Evolutionary conservation across 1,140 invertebrate species (phyloP).

Genomic region (Aphelinus atriplicis): DNA sequence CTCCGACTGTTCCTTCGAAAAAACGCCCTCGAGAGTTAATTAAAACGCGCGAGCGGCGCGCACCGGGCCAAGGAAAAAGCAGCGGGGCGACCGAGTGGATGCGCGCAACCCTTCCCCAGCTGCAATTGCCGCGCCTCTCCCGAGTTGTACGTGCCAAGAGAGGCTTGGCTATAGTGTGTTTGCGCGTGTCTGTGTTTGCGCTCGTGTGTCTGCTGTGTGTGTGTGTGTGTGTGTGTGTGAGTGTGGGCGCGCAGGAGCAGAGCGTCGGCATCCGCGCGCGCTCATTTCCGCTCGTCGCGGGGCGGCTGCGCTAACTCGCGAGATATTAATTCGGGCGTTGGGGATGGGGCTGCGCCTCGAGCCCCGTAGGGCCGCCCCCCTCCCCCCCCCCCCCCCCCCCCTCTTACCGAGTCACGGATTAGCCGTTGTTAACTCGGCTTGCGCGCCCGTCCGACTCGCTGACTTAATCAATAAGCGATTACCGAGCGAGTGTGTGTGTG

Average conservation of each 20-base stretch:
- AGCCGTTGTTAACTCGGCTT: constrained; percentile 67
- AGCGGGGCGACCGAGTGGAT: no score
- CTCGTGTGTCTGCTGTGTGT: background rate
- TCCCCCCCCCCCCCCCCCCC: no score
- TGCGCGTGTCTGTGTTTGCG: background rate
- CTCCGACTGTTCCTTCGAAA: no score
- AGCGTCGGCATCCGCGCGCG: constrained; percentile 64
- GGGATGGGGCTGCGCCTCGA: no score
- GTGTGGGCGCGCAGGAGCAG: constrained; percentile 31
- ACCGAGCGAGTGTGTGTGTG: constrained; percentile 33
- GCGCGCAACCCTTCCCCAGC: no score
- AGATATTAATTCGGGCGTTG: constrained; percentile 63
- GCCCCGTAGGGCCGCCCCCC: no score
- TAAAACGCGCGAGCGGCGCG: no score
- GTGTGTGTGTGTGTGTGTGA: background rate
- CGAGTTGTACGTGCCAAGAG: no score
- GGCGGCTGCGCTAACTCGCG: constrained; percentile 63
- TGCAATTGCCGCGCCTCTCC: no score
- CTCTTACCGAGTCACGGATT: constrained; percentile 41
- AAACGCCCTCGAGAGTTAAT: no score
- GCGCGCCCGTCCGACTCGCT: constrained; percentile 59
- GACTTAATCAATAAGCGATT: constrained; percentile 67
- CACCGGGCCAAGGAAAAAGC: no score
- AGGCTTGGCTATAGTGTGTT: no score
- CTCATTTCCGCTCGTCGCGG: constrained; percentile 63